Evolutionary conservation across 2,797 vertebrate species (phyloP).

Genomic region (Cossypha polioptera): DNA sequence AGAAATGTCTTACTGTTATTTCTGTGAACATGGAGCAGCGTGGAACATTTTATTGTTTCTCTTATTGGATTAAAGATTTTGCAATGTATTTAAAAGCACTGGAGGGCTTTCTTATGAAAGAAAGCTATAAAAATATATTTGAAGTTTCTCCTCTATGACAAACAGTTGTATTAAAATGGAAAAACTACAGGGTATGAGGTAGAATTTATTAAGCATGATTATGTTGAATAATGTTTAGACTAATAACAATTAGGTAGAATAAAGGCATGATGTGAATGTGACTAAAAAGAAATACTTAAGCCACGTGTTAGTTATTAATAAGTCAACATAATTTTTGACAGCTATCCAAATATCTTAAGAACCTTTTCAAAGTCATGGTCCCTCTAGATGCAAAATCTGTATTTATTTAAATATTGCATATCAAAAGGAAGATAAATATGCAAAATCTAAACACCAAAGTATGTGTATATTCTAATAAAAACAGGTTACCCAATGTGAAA

Average conservation of each 20-base stretch:
- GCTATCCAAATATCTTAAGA: slow-evolving; percentile 34
- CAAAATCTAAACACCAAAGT: slow-evolving; percentile 29
- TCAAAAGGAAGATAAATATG: slow-evolving; percentile 47
- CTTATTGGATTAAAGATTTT: slow-evolving; percentile 37
- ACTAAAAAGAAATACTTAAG: slow-evolving; percentile 34
- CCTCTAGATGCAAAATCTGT: slow-evolving; percentile 33
- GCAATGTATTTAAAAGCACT: neutral
- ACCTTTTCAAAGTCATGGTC: slow-evolving; percentile 34
- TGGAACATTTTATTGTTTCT: neutral
- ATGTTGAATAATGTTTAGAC: slow-evolving; percentile 3
- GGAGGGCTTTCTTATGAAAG: slow-evolving; percentile 28
- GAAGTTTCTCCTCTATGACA: slow-evolving; percentile 5
- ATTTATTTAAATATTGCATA: slow-evolving; percentile 57
- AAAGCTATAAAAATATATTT: neutral
- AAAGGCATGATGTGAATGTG: slow-evolving; percentile 31
- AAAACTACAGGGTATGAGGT: neutral
- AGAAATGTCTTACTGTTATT: neutral
- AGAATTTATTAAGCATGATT: slow-evolving; percentile 22
- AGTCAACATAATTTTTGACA: slow-evolving; percentile 55
- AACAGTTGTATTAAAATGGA: neutral
- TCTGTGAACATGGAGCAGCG: neutral
- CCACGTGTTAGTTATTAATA: slow-evolving; percentile 62
- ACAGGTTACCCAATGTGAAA: neutral
- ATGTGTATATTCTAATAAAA: neutral
- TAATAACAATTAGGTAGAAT: slow-evolving; percentile 38